Percentiles rank a stretch among this genome's conserved stretches.
These are phyloP conservation scores for Rapana venosa DNA, from an alignment of 2,888 invertebrate genomes.

Conservation along the genomic window DNA sequence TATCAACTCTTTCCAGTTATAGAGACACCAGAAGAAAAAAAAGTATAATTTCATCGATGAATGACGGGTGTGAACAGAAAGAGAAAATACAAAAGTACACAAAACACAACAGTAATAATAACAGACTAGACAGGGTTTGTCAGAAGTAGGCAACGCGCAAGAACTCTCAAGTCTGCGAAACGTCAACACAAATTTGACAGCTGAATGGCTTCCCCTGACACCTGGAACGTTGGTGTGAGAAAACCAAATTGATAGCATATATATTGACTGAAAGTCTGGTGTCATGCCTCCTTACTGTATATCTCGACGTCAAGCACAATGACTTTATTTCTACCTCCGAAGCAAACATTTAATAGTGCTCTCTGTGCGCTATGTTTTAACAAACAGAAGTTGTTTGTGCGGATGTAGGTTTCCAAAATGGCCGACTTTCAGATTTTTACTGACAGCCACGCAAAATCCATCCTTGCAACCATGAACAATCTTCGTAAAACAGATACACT, in stretches of 20 bases:
- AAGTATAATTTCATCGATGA: slow-evolving; percentile 30
- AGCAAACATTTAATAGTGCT: background rate
- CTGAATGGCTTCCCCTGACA: background rate
- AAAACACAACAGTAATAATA: background rate
- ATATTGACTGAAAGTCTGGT: background rate
- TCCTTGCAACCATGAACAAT: slow-evolving; percentile 75
- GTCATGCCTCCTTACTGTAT: background rate
- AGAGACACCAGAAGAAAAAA: slow-evolving; percentile 52
- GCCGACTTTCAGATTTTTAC: slow-evolving; percentile 71
- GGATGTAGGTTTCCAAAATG: slow-evolving; percentile 41
- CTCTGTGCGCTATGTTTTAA: background rate
- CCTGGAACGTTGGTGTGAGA: background rate
- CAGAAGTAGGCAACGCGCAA: background rate
- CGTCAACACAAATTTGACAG: background rate
- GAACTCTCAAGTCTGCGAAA: background rate
- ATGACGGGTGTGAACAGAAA: background rate
- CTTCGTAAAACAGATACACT: slow-evolving; percentile 74
- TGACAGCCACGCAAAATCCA: slow-evolving; percentile 76
- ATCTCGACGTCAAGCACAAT: background rate
- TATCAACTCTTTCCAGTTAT: no score
- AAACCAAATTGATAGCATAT: background rate
- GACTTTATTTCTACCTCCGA: background rate
- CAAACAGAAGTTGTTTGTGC: background rate
- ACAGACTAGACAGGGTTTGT: background rate
- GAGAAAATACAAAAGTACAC: background rate